Percentiles rank a stretch among this genome's conserved stretches.
Conservation (phyloP, 2,888 invertebrate genomes). For the Caenorhabditis sp. region DNA sequence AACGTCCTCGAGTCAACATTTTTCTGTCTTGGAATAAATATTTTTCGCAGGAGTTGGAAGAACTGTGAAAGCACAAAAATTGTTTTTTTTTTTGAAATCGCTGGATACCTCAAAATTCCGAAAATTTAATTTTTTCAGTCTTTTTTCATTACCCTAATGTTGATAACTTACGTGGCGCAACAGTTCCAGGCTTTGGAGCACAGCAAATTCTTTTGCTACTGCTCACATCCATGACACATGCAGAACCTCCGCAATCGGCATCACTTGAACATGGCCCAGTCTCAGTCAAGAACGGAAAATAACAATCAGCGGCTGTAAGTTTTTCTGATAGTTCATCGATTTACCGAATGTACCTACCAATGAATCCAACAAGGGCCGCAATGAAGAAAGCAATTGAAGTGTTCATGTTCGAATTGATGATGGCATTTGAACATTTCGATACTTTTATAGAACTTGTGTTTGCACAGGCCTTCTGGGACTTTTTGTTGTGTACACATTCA, state of each 20-base stretch:
- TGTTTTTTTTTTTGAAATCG: neutral
- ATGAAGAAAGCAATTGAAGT: neutral
- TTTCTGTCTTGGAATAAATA: neutral
- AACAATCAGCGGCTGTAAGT: constrained; percentile 14
- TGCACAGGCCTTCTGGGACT: constrained; percentile 22
- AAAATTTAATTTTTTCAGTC: neutral
- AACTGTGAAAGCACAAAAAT: neutral
- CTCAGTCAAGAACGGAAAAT: constrained; percentile 31
- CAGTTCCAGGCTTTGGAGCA: constrained; percentile 34
- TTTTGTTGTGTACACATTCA: neutral
- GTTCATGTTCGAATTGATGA: neutral
- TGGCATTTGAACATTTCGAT: constrained; percentile 15
- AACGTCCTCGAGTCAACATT: too few relatives aligned
- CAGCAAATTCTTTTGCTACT: constrained; percentile 28
- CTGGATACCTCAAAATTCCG: neutral
- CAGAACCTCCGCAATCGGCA: constrained; percentile 30
- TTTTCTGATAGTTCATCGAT: neutral
- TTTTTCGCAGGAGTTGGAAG: neutral
- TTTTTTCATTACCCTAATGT: neutral
- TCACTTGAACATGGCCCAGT: constrained; percentile 25
- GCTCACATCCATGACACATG: constrained; percentile 35
- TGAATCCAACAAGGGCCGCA: neutral
- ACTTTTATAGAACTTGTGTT: constrained; percentile 39
- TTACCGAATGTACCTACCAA: neutral
- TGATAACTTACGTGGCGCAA: constrained; percentile 21